Evolutionary conservation across 2,113 vertebrate species (phyloP).

Genomic region (Spilogale gracilis): DNA sequence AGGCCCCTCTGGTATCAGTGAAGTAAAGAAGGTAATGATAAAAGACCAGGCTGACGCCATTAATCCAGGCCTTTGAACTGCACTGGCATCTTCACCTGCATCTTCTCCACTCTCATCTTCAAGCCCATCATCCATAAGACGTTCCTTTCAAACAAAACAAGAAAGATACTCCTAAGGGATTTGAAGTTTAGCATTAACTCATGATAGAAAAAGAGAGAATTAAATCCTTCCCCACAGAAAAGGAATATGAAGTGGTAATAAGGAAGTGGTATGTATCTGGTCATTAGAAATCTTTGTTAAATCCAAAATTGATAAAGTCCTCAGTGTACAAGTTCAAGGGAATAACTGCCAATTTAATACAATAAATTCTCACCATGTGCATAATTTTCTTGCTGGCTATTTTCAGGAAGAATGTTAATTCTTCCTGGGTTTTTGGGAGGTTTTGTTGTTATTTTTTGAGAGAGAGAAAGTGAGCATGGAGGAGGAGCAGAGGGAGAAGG

Average conservation of each 20-base stretch:
- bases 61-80: conserved; percentile 90
- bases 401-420: not conserved
- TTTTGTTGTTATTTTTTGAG: not conserved
- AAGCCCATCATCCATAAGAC: conserved; percentile 93
- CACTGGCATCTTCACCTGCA: conserved; percentile 88
- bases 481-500: not conserved
- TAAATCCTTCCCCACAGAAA: not conserved
- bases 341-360: not conserved
- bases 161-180: conserved; percentile 48
- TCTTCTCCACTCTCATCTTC: conserved; percentile 94
- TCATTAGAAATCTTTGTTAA: not conserved
- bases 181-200: not conserved
- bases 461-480: not conserved
- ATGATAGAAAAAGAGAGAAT: not conserved
- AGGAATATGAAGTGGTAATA: not conserved
- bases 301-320: not conserved
- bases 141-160: conserved; percentile 90
- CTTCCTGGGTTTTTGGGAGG: not conserved
- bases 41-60: conserved; percentile 98
- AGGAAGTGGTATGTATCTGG: not conserved
- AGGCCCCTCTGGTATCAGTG: conserved; percentile 96
- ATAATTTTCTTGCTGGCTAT: not conserved
- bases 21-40: conserved; percentile 97
- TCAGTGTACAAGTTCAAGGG: not conserved
- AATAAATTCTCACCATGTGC: not conserved